Base-by-base conservation (phyloP, 2,888 invertebrate species). In the Rugalucina vietnamica region DNA sequence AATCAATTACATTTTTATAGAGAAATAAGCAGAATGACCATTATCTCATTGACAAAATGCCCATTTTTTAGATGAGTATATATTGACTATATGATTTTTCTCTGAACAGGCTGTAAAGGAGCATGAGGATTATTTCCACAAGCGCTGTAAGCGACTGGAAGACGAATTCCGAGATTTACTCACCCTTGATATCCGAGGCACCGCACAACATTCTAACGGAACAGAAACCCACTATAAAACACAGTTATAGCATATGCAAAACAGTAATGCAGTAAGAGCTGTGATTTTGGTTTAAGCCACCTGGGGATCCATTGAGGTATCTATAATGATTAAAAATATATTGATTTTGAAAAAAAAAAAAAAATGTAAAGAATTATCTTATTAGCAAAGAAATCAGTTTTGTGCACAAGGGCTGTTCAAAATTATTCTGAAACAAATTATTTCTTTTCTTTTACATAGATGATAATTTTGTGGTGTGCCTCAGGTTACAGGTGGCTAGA, bases 81-180 rank as follows among this genome's bases (percentile, higher is more conserved):
- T 14, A 49, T 14, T 49, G 50, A n/a, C 14, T 49, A 49, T 49
- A n/a, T 49, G n/a, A 14, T 49, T 18, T n/a, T n/a, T n/a, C n/a
- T n/a, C n/a, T n/a, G n/a, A n/a, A n/a, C n/a, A n/a, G 93, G 87
- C 80, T 43, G 82, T 90, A 29, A 82, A 88, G 71, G 78, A 88
- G 34, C 83, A 84, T 75, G 81, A 80, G 71, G 89, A 91, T 21
- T 86, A 91, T 69, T 92, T 88, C 80, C 82, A 88, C n/a, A 85
- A 90, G 75, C 91, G 91, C 70, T 90, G 90, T 81, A 77, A 84
- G 49, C 80, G 86, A 70, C 78, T 92, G 27, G 78, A 88, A 69
- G 89, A 92, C 24, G 88, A 91, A 76, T 89, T 88, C 76, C 85
- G 86, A 34, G 86, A 87, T 29, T 79, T 90, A 69, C 75, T 91